Conservation (phyloP, 2,888 invertebrate genomes). For the Lasioglossum malachurum region DNA sequence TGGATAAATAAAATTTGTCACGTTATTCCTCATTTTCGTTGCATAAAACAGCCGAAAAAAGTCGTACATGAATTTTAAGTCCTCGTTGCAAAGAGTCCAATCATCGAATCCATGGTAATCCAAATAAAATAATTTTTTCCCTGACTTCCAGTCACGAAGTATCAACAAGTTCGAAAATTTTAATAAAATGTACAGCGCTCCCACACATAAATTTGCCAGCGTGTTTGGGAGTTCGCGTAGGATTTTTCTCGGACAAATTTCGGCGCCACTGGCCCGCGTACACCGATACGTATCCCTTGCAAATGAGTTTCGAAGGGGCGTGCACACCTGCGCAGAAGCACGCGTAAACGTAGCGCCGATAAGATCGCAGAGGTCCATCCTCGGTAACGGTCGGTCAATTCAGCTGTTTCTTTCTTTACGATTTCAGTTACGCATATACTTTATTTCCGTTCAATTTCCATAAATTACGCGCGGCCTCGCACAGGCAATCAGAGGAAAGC, state of each 20-base stretch:
- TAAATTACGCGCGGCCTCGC: constrained; percentile 26
- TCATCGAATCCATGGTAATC: too few species aligned
- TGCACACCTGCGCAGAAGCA: constrained; percentile 56
- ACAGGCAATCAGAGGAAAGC: neutral
- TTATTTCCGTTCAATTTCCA: constrained; percentile 44
- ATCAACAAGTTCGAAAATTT: too few species aligned
- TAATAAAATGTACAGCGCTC: too few species aligned
- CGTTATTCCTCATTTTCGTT: too few species aligned
- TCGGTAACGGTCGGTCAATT: constrained; percentile 34
- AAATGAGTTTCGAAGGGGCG: neutral
- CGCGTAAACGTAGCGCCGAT: constrained; percentile 45
- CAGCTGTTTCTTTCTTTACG: constrained; percentile 55
- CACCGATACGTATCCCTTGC: neutral
- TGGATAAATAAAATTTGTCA: too few species aligned
- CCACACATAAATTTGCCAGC: too few species aligned
- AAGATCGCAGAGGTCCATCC: constrained; percentile 60
- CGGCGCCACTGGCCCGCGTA: neutral
- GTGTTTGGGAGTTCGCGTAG: neutral
- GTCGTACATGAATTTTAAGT: too few species aligned
- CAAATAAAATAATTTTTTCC: too few species aligned
- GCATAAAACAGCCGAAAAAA: too few species aligned
- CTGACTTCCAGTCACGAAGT: too few species aligned
- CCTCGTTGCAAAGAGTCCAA: too few species aligned
- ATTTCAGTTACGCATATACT: constrained; percentile 35
- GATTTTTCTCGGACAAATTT: neutral